Evolutionary conservation across 1,140 invertebrate species (phyloP).

Genomic region (Drosophila persimilis): DNA sequence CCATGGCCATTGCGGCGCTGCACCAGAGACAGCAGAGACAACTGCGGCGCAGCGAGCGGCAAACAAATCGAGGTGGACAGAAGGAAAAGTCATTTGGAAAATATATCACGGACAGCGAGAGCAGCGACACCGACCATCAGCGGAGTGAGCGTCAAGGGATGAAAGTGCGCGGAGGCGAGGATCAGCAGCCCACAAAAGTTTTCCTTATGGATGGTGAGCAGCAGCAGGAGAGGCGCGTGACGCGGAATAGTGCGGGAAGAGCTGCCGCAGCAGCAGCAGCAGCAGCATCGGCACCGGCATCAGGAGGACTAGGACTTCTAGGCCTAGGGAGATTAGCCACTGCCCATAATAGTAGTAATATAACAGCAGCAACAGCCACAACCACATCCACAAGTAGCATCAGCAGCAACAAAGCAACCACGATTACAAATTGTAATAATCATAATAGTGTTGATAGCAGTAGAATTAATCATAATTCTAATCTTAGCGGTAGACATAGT

Average conservation of each 20-base stretch:
- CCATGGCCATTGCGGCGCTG: slow-evolving; percentile 46
- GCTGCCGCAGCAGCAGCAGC: slow-evolving; percentile 34
- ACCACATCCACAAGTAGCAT: slow-evolving; percentile 4
- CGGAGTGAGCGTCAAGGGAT: slow-evolving; percentile 7
- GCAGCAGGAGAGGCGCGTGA: slow-evolving; percentile 59
- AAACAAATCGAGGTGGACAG: slow-evolving; percentile 16
- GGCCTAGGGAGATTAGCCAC: slow-evolving; percentile 36
- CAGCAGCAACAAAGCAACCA: slow-evolving; percentile 62
- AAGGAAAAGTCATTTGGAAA: slow-evolving; percentile 39
- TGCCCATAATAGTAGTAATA: slow-evolving; percentile 60
- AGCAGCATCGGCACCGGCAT: slow-evolving; percentile 25
- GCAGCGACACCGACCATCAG: slow-evolving; percentile 28
- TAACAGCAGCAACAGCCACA: slow-evolving; percentile 38
- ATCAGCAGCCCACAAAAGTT: slow-evolving; percentile 30
- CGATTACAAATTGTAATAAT: slow-evolving; percentile 81
- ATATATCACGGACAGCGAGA: slow-evolving; percentile 53
- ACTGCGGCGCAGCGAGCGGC: slow-evolving; percentile 58
- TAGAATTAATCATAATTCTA: slow-evolving; percentile 68
- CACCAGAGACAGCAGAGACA: slow-evolving; percentile 57
- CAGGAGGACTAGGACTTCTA: slow-evolving; percentile 1
- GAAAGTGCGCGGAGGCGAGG: slow-evolving; percentile 20
- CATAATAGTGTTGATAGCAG: slow-evolving; percentile 73
- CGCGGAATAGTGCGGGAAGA: slow-evolving; percentile 68
- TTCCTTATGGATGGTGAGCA: slow-evolving; percentile 16
- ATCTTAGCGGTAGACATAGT: slow-evolving; percentile 73